A percentile compares a stretch with the other conserved stretches of the same genome.
These are phyloP conservation scores for Tenthredo notha DNA, from an alignment of 2,888 invertebrate species.

Conservation along the genomic window DNA sequence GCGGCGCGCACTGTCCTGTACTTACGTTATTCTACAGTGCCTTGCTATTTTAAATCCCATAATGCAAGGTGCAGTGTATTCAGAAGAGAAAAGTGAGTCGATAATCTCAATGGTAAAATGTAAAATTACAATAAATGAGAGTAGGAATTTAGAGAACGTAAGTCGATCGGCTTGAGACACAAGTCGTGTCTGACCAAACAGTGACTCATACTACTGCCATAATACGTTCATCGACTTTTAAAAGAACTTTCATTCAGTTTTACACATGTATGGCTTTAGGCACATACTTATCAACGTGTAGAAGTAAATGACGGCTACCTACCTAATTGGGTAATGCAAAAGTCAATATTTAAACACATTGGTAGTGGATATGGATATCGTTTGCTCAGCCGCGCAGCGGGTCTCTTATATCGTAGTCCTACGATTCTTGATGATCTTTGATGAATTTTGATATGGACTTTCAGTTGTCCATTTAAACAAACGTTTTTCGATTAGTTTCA, in stretches of 20 bases:
- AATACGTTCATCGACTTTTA: background rate
- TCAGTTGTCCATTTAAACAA: background rate
- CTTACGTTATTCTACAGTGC: background rate
- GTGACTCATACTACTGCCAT: background rate
- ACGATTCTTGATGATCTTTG: background rate
- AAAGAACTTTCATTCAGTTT: background rate
- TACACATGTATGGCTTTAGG: background rate
- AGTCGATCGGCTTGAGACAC: background rate
- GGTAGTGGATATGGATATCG: background rate
- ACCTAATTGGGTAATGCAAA: background rate
- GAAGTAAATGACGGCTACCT: background rate
- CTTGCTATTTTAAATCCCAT: background rate
- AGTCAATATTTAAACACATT: background rate
- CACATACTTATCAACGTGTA: background rate
- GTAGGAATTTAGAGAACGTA: background rate
- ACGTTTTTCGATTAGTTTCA: no score
- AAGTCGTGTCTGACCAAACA: background rate
- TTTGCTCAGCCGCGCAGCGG: background rate
- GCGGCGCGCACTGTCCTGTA: conserved; percentile 10
- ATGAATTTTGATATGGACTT: background rate
- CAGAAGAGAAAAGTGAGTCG: background rate
- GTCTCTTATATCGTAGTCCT: background rate
- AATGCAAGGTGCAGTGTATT: background rate
- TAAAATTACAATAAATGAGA: background rate
- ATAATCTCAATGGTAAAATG: background rate